Base-by-base conservation (phyloP, 2,888 invertebrate species). In the Ornithoptera alexandrae region DNA sequence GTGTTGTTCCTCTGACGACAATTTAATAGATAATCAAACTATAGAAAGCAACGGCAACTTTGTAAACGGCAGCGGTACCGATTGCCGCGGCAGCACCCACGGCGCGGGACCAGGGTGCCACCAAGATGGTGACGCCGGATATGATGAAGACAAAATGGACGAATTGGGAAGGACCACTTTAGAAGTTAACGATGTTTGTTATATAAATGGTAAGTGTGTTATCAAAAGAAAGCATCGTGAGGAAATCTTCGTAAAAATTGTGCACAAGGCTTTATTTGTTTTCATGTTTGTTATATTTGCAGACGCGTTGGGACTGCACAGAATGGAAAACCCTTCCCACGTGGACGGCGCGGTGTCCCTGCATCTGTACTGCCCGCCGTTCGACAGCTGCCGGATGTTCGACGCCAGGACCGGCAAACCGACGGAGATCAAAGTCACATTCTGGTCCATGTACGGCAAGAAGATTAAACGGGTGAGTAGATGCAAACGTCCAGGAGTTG, bases 311-410 rank as follows among this genome's bases (percentile, higher is more conserved):
- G 99, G 99, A 0, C 94, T 99, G 18, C 99, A 99, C 85, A 95
- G 99, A 0, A 97, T 99, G 76, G 98, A 98, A 90, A 99, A 99
- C 85, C 94, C 96, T 0, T 98, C 97, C 15, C 96, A 98, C 82
- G 95, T 96, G 0, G 97, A 98, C 80, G 94, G 96, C 0, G 97
- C 98, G 0, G 97, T 99, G 0, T 98, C 98, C 8, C 93, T 99
- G 39, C 99, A 99, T 84, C 94, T 99, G 3, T 99, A 99, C 88
- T 97, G 97, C 76, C 99, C 98, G 0, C 98, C 98, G 0, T 99
- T 97, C 84, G 94, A 95, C 76, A 92, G 94, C 74, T 99, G 99
- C 85, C 94, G 95, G 46, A 95, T 97, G 46, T 99, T 99, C 84
- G 98, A 99, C 82, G 96, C 97, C 80, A 95, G 96, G 75, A 98